Evolutionary conservation across 92 coral and sea anemone species (phyloP).

Genomic region (Epizoanthus ramosus): DNA sequence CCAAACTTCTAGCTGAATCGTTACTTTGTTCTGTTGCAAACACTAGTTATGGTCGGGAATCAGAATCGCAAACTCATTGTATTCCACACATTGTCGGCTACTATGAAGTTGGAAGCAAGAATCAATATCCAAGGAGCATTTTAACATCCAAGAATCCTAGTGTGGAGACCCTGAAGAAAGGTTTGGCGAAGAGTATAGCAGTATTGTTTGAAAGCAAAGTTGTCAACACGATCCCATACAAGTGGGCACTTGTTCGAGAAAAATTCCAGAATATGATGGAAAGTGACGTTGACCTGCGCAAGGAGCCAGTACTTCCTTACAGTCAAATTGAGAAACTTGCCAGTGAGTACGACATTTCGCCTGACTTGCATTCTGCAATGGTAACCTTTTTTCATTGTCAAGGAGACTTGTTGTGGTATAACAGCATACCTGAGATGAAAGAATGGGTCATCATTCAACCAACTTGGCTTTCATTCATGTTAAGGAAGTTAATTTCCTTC

Average conservation of each 20-base stretch:
- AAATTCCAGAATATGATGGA: slow-evolving; percentile 7
- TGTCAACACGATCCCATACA: not conserved
- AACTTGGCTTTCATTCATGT: slow-evolving; percentile 23
- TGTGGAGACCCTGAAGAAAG: not conserved
- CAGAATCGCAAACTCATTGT: not conserved
- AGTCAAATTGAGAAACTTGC: slow-evolving; percentile 7
- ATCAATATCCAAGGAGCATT: slow-evolving; percentile 3
- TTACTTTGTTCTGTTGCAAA: not conserved
- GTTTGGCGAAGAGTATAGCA: not conserved
- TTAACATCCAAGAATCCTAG: slow-evolving; percentile 22
- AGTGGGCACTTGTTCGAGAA: slow-evolving; percentile 27
- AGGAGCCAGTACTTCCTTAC: slow-evolving; percentile 17
- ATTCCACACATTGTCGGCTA: slow-evolving; percentile 54
- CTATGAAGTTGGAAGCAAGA: slow-evolving; percentile 35
- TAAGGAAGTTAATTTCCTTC: slow-evolving; percentile 15
- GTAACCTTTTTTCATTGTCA: slow-evolving; percentile 28
- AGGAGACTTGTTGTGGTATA: slow-evolving; percentile 34
- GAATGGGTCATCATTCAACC: slow-evolving; percentile 30
- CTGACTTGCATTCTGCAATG: slow-evolving; percentile 12
- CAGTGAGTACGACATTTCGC: not conserved
- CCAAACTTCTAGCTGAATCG: not conserved
- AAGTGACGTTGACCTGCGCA: not conserved
- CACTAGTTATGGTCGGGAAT: not conserved
- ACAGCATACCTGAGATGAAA: slow-evolving; percentile 24
- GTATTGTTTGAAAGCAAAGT: not conserved